These are phyloP conservation scores for Phrynosoma blainvillii DNA, from an alignment of 2,113 vertebrate genomes.

Conservation along the genomic window DNA sequence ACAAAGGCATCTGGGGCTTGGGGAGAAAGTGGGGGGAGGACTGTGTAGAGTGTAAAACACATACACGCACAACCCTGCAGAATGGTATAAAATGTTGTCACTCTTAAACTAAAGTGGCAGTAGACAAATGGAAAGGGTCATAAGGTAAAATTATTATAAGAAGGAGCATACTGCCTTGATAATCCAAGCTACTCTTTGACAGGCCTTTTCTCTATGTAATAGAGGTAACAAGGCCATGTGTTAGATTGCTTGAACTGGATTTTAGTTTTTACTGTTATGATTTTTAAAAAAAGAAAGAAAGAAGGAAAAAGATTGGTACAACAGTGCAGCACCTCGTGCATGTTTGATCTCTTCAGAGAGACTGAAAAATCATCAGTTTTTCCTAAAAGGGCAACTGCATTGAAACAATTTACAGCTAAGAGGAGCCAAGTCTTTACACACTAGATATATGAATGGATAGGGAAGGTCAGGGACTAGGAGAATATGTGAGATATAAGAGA, in stretches of 20 bases:
- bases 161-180: slow-evolving; percentile 71
- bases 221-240: slow-evolving; percentile 70
- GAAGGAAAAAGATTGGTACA: slow-evolving; percentile 12
- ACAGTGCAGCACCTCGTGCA: slow-evolving; percentile 8
- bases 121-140: slow-evolving; percentile 69
- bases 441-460: slow-evolving; percentile 16
- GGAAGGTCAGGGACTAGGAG: background rate
- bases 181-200: slow-evolving; percentile 74
- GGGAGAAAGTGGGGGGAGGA: slow-evolving; percentile 47
- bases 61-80: slow-evolving; percentile 35
- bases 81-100: slow-evolving; percentile 67
- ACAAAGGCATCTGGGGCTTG: slow-evolving; percentile 77
- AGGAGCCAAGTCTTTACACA: background rate
- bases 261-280: slow-evolving; percentile 9
- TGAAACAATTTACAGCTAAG: background rate
- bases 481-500: slow-evolving; percentile 15
- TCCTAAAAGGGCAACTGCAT: background rate
- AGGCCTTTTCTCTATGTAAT: slow-evolving; percentile 67
- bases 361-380: slow-evolving; percentile 1
- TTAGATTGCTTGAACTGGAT: slow-evolving; percentile 68
- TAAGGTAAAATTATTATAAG: slow-evolving; percentile 67
- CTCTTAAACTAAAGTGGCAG: slow-evolving; percentile 71
- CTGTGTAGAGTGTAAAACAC: background rate
- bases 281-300: background rate
- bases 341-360: background rate